Conservation (phyloP, 1,140 invertebrate genomes). For the Sycophaga agraensis region DNA sequence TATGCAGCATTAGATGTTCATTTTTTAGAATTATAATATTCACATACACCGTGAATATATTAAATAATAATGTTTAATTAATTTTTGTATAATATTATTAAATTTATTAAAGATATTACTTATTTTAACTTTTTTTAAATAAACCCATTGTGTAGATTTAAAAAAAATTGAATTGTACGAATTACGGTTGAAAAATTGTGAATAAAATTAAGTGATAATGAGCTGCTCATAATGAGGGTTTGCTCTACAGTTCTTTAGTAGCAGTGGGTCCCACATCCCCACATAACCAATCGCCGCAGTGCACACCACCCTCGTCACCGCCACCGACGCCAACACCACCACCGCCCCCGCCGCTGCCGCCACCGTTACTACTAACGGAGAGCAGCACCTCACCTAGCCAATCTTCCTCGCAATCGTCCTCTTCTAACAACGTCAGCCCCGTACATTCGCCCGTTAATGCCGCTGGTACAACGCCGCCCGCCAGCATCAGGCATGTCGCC, state of each 20-base stretch:
- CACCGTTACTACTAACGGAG: slow-evolving; percentile 29
- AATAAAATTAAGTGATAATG: too few relatives aligned
- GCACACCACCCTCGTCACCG: slow-evolving; percentile 43
- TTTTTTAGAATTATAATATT: too few relatives aligned
- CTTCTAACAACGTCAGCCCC: slow-evolving; percentile 35
- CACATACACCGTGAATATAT: too few relatives aligned
- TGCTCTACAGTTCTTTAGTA: neutral
- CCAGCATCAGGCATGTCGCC: slow-evolving; percentile 30
- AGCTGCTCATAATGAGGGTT: too few relatives aligned
- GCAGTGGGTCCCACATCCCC: slow-evolving; percentile 17
- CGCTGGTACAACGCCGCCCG: slow-evolving; percentile 26
- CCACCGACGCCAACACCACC: slow-evolving; percentile 41
- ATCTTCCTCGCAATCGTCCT: slow-evolving; percentile 18
- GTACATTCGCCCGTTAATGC: slow-evolving; percentile 32
- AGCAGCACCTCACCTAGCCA: slow-evolving; percentile 11
- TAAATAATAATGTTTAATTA: too few relatives aligned
- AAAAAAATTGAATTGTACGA: too few relatives aligned
- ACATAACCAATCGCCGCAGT: slow-evolving; percentile 31
- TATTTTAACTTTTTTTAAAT: neutral
- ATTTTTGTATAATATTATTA: neutral
- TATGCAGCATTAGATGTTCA: too few relatives aligned
- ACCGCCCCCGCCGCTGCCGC: slow-evolving; percentile 38
- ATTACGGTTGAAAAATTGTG: too few relatives aligned
- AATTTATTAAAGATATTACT: neutral
- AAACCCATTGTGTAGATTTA: neutral